Evolutionary conservation across 2,113 vertebrate genomes (phyloP).

Genomic region (Pagrus major): DNA sequence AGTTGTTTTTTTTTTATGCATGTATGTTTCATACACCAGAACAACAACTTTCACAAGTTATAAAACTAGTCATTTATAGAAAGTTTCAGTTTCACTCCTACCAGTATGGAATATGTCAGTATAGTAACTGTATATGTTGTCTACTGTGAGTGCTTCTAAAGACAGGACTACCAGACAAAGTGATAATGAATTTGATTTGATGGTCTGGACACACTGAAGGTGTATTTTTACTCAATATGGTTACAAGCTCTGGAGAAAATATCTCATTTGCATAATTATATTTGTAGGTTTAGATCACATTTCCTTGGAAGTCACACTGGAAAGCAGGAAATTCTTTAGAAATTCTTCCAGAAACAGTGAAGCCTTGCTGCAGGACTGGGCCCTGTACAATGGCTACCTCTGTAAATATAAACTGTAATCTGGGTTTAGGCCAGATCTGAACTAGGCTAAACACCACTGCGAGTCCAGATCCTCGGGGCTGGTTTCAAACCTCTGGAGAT

Average conservation of each 20-base stretch:
- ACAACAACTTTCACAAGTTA: too few species aligned
- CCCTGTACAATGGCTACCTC: conserved; percentile 44
- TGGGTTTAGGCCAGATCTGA: conserved; percentile 71
- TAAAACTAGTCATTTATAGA: background rate
- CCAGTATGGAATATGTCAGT: too few species aligned
- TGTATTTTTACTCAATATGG: background rate
- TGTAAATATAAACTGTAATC: conserved; percentile 74
- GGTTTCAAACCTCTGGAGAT: conserved; percentile 75
- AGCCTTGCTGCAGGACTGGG: conserved; percentile 35
- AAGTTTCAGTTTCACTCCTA: background rate
- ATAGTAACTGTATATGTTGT: background rate
- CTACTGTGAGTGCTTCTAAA: background rate
- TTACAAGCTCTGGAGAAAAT: conserved; percentile 1
- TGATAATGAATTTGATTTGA: background rate
- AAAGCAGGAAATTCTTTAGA: conserved; percentile 13
- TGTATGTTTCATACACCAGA: background rate
- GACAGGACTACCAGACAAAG: background rate
- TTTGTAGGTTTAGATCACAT: conserved; percentile 22
- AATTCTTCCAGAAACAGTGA: conserved; percentile 23
- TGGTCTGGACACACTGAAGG: background rate
- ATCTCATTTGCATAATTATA: conserved; percentile 35
- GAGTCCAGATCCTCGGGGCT: conserved; percentile 66
- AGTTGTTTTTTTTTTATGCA: background rate
- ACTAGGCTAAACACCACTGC: conserved; percentile 60
- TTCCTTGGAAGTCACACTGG: conserved; percentile 17